Evolutionary conservation across 2,113 vertebrate genomes (phyloP).

Genomic region (Nothoprocta perdicaria): DNA sequence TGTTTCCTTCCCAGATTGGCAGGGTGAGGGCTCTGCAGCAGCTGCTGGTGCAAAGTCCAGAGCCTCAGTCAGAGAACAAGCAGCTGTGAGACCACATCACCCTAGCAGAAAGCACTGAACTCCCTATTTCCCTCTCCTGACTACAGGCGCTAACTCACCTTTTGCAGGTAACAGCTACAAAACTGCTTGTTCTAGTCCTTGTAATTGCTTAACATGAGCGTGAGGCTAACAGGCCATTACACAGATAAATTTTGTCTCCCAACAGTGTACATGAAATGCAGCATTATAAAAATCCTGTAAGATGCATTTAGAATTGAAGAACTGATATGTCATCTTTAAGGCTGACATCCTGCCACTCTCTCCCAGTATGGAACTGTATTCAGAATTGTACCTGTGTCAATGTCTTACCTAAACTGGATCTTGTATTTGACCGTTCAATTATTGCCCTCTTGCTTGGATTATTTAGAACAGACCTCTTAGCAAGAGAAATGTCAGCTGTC

Average conservation of each 20-base stretch:
- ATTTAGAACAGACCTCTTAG: slow-evolving; percentile 97
- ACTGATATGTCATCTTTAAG: background rate
- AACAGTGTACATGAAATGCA: background rate
- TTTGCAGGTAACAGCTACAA: rapidly evolving
- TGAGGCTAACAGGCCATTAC: background rate
- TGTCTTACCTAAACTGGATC: slow-evolving; percentile 93
- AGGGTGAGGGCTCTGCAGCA: background rate
- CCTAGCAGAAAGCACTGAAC: background rate
- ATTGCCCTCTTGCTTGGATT: slow-evolving; percentile 98
- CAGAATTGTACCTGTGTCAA: rapidly evolving
- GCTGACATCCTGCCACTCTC: background rate
- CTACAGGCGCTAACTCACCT: background rate
- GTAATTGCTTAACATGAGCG: rapidly evolving
- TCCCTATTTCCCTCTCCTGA: too few relatives aligned
- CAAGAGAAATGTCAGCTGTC: slow-evolving; percentile 98
- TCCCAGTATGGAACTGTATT: rapidly evolving
- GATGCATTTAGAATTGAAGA: background rate
- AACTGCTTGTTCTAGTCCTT: background rate
- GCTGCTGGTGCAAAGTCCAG: background rate
- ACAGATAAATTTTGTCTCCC: background rate
- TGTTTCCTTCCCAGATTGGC: background rate
- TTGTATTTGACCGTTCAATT: slow-evolving; percentile 96
- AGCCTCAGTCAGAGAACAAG: background rate
- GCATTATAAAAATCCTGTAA: background rate
- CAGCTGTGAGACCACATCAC: background rate